Evolutionary conservation across 1,140 invertebrate species (phyloP).

Genomic region (Drosophila varians): DNA sequence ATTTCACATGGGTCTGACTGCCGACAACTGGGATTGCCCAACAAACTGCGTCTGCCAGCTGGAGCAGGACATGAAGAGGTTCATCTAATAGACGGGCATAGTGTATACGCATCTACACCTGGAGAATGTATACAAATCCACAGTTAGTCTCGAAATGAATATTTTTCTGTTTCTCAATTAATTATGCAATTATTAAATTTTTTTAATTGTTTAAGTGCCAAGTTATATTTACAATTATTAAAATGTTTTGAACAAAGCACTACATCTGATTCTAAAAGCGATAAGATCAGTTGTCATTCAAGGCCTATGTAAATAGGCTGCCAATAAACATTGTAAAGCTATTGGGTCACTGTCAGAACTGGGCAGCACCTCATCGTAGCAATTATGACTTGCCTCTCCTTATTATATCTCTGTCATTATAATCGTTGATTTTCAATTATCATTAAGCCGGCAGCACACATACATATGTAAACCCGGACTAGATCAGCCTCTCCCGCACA

Average conservation of each 20-base stretch:
- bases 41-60: conserved; percentile 71
- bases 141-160: too few species aligned
- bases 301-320: too few species aligned
- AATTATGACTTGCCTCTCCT: conserved; percentile 9
- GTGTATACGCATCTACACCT: conserved; percentile 54
- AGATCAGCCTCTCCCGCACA: conserved; percentile 14
- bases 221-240: too few species aligned
- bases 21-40: conserved; percentile 72
- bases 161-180: too few species aligned
- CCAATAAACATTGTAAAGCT: background rate
- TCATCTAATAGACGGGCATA: conserved; percentile 62
- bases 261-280: background rate
- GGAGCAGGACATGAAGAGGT: conserved; percentile 67
- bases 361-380: conserved; percentile 1
- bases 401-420: conserved; percentile 22
- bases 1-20: conserved; percentile 83
- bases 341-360: background rate
- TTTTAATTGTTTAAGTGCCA: too few species aligned
- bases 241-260: too few species aligned
- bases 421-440: conserved; percentile 69
- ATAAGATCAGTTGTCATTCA: background rate
- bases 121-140: too few species aligned
- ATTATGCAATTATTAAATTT: too few species aligned
- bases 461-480: conserved; percentile 13
- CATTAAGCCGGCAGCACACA: conserved; percentile 71